These are phyloP conservation scores for Engystomops pustulosus DNA, from an alignment of 2,113 vertebrate species.

Conservation along the genomic window DNA sequence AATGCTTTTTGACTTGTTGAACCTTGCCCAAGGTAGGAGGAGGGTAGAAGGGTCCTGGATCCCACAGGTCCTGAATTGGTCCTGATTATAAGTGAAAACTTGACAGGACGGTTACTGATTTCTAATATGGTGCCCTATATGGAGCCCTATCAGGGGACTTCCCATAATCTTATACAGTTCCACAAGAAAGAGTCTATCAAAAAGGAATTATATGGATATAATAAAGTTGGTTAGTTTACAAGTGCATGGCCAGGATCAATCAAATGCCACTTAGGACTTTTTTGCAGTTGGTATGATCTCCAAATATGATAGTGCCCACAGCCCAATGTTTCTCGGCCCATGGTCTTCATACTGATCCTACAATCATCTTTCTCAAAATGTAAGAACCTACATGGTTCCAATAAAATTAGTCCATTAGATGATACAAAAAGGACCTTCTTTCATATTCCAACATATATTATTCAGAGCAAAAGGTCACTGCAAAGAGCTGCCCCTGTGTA, in stretches of 20 bases:
- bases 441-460: no score
- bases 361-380: neutral
- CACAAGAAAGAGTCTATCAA: no score
- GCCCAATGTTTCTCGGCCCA: neutral
- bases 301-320: neutral
- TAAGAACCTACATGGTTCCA: neutral
- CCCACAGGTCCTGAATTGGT: conserved; percentile 3
- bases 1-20: conserved; percentile 58
- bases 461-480: neutral
- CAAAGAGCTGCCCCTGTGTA: neutral
- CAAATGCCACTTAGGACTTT: neutral
- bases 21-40: conserved; percentile 35
- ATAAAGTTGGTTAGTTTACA: neutral
- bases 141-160: no score
- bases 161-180: no score
- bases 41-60: neutral
- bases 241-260: neutral
- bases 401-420: no score
- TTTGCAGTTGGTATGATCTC: neutral
- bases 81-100: neutral
- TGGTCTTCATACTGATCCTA: neutral
- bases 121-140: no score
- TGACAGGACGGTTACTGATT: neutral
- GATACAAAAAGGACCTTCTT: no score
- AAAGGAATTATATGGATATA: no score